These are phyloP conservation scores for Anser brachyrhynchus DNA, from an alignment of 2,113 vertebrate species.

Conservation along the genomic window DNA sequence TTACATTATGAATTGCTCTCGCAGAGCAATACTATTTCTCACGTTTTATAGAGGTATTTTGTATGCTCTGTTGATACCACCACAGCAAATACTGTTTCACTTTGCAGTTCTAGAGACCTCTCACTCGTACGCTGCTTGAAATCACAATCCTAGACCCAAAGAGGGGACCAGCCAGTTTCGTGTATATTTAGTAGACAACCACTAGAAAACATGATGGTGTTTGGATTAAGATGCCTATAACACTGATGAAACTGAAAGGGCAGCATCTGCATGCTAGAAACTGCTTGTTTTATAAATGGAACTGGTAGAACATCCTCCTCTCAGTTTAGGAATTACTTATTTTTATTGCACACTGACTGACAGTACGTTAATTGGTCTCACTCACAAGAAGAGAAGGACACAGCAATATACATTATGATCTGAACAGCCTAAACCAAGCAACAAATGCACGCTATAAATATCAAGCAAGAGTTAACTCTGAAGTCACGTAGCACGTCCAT, in stretches of 20 bases:
- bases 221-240: neutral
- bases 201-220: neutral
- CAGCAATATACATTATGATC: neutral
- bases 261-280: neutral
- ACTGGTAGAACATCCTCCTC: neutral
- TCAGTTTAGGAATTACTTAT: neutral
- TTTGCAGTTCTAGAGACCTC: neutral
- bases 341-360: slow-evolving; percentile 4
- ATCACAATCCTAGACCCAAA: neutral
- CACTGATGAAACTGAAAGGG: neutral
- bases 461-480: neutral
- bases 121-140: neutral
- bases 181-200: neutral
- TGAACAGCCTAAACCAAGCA: neutral
- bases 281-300: neutral
- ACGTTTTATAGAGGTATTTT: neutral
- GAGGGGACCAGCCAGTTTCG: neutral
- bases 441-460: neutral
- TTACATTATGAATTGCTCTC: neutral
- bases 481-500: neutral
- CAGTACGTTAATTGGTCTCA: slow-evolving; percentile 29
- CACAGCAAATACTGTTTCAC: slow-evolving; percentile 2
- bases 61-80: neutral
- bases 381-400: neutral
- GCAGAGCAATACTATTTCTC: neutral